Evolutionary conservation across 1,140 invertebrate genomes (phyloP).

Genomic region (Listronotus bonariensis): DNA sequence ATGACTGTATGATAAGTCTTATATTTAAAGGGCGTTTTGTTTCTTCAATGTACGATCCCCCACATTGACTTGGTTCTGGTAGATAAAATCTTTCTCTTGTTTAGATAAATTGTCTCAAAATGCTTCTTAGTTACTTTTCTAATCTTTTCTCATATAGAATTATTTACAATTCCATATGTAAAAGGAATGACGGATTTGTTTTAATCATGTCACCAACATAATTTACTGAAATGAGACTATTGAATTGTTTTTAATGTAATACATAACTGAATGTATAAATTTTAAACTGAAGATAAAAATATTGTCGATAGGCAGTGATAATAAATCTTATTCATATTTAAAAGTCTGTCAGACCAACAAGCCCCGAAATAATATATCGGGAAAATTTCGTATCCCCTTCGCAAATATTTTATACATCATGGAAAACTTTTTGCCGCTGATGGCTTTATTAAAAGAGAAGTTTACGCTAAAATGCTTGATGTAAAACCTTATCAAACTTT

Average conservation of each 20-base stretch:
- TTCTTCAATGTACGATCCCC: too few relatives aligned
- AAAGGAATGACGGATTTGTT: too few relatives aligned
- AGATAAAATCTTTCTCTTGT: too few relatives aligned
- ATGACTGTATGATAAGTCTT: too few relatives aligned
- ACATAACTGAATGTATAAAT: not conserved
- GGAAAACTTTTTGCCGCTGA: slow-evolving; percentile 2
- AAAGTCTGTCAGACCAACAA: slow-evolving; percentile 5
- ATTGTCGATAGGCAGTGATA: not conserved
- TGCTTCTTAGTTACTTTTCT: too few relatives aligned
- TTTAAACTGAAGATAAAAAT: not conserved
- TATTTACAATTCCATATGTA: too few relatives aligned
- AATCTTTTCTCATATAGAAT: too few relatives aligned
- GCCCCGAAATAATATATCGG: slow-evolving; percentile 8
- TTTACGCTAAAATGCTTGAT: slow-evolving; percentile 6
- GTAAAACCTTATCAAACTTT: slow-evolving; percentile 8
- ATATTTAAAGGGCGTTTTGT: too few relatives aligned
- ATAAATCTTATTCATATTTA: slow-evolving; percentile 9
- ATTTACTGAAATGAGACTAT: too few relatives aligned
- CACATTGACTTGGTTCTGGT: too few relatives aligned
- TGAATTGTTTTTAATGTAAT: not conserved
- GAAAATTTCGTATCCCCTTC: slow-evolving; percentile 9
- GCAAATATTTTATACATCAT: slow-evolving; percentile 8
- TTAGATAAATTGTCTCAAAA: too few relatives aligned
- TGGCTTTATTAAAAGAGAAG: slow-evolving; percentile 1
- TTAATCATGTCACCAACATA: too few relatives aligned